Percentiles rank a stretch among this genome's conserved stretches.
Conservation (phyloP, 2,113 vertebrate genomes). For the Coptodon bakossiorum region DNA sequence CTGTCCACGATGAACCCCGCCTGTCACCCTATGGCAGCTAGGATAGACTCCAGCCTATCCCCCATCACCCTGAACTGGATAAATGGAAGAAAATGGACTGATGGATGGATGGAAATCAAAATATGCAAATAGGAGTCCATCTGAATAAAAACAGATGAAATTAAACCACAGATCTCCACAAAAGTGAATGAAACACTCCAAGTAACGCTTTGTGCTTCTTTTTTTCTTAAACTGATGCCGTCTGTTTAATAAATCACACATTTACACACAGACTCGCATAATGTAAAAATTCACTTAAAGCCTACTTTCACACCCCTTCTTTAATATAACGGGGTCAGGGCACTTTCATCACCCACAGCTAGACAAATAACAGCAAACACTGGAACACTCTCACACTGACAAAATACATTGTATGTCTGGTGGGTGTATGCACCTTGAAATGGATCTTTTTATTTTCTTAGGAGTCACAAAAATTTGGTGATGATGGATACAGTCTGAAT, state of each 20-base stretch:
- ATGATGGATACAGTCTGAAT: background rate
- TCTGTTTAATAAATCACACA: background rate
- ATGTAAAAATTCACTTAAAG: background rate
- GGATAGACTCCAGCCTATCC: fast-evolving
- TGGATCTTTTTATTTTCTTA: background rate
- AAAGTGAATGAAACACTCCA: background rate
- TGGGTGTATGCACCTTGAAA: background rate
- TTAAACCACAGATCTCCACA: background rate
- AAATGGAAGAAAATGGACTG: fast-evolving
- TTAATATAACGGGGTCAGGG: fast-evolving
- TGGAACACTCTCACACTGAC: background rate
- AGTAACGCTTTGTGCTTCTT: background rate
- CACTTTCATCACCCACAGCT: background rate
- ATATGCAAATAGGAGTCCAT: background rate
- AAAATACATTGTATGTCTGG: background rate
- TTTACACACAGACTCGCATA: background rate
- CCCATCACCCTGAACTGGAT: background rate
- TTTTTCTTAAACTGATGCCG: background rate
- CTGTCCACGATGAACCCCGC: fast-evolving
- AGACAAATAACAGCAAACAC: background rate
- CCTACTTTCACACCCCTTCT: background rate
- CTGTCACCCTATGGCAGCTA: fast-evolving
- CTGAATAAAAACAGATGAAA: fast-evolving
- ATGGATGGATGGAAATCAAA: background rate
- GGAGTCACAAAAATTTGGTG: background rate